A percentile compares a stretch with the other conserved stretches of the same genome.
Conservation (phyloP, 2,113 vertebrate species). For the Scophthalmus maximus region DNA sequence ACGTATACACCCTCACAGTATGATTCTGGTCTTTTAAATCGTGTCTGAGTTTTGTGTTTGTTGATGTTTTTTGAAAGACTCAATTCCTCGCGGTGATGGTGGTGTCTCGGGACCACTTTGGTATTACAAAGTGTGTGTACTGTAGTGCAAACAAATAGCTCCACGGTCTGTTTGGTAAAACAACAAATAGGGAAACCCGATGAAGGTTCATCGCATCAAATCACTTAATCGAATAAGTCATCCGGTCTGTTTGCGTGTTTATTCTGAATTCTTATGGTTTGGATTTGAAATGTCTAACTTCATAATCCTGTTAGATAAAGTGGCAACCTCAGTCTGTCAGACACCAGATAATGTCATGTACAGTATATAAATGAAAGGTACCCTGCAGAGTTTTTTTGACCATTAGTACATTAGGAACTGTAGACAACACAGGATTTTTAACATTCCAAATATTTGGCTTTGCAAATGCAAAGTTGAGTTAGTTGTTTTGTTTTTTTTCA, state of each 20-base stretch:
- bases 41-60: conserved; percentile 20
- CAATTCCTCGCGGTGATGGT: conserved; percentile 7
- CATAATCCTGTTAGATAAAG: too few relatives aligned
- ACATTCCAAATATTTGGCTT: too few relatives aligned
- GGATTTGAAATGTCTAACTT: too few relatives aligned
- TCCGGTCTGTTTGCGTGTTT: background rate
- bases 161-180: conserved; percentile 18
- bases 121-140: conserved; percentile 22
- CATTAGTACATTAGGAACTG: too few relatives aligned
- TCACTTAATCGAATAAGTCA: conserved; percentile 3
- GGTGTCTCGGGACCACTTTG: conserved; percentile 37
- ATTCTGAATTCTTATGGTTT: background rate
- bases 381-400: too few relatives aligned
- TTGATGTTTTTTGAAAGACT: conserved; percentile 33
- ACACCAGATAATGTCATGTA: too few relatives aligned
- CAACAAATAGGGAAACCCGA: conserved; percentile 10
- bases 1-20: background rate
- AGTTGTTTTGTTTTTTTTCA: background rate
- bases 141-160: conserved; percentile 20
- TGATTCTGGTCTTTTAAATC: background rate
- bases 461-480: too few relatives aligned
- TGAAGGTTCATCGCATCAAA: conserved; percentile 13
- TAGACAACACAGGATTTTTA: too few relatives aligned
- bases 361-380: too few relatives aligned
- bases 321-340: too few relatives aligned